A percentile compares a stretch with the other conserved stretches of the same genome.
Conservation (phyloP, 1,140 invertebrate genomes). For the Orchesella cincta region DNA sequence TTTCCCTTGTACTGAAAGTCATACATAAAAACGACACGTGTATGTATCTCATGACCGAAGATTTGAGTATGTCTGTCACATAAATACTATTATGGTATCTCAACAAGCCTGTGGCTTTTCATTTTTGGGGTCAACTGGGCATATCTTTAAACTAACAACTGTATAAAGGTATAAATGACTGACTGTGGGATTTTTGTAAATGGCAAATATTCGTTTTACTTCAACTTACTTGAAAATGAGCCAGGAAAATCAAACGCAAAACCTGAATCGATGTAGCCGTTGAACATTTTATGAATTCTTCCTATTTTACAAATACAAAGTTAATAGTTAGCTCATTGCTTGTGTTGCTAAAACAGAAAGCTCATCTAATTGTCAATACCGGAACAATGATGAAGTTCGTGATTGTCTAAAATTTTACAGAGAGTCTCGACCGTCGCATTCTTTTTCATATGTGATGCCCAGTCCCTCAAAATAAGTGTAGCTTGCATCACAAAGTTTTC, state of each 20-base stretch:
- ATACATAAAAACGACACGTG: not conserved
- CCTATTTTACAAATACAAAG: not conserved
- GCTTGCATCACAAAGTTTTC: constrained; percentile 33
- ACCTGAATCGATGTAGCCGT: constrained; percentile 31
- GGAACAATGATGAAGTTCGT: constrained; percentile 28
- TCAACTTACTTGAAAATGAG: constrained; percentile 15
- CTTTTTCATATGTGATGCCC: constrained; percentile 21
- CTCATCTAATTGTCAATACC: constrained; percentile 30
- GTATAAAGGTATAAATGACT: no score
- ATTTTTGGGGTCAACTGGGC: no score
- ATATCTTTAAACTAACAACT: no score
- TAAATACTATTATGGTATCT: no score
- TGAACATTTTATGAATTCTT: constrained; percentile 36
- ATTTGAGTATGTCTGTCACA: not conserved
- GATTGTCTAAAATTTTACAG: constrained; percentile 5
- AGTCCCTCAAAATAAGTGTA: constrained; percentile 36
- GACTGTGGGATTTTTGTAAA: no score
- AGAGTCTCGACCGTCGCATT: constrained; percentile 32
- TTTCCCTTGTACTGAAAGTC: constrained; percentile 33
- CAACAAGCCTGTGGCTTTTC: no score
- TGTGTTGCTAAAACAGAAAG: not conserved
- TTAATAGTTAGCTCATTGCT: not conserved
- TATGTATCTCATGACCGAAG: not conserved
- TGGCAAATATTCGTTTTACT: no score
- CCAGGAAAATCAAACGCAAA: constrained; percentile 39